These are phyloP conservation scores for Melinaea menophilus DNA, from an alignment of 2,888 invertebrate genomes.

Conservation along the genomic window DNA sequence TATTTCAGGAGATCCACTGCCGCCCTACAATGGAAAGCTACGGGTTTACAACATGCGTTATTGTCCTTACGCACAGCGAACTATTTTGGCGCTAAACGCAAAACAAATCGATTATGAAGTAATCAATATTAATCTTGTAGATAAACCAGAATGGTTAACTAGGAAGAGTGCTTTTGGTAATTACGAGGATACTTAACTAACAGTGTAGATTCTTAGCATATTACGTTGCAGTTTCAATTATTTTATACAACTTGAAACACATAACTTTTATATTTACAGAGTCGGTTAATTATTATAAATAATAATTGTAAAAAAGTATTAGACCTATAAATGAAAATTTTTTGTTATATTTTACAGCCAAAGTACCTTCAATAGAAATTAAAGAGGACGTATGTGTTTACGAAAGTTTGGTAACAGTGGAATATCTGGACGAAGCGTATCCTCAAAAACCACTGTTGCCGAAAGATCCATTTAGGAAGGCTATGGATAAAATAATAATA, in stretches of 20 bases:
- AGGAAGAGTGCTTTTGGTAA: conserved; percentile 79
- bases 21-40: conserved; percentile 81
- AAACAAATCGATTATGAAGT: conserved; percentile 87
- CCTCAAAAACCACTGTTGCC: conserved; percentile 81
- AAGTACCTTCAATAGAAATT: conserved; percentile 87
- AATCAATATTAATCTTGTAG: conserved; percentile 82
- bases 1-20: conserved; percentile 80
- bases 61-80: conserved; percentile 88
- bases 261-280: too few species aligned
- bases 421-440: conserved; percentile 89
- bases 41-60: conserved; percentile 89
- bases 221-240: too few species aligned
- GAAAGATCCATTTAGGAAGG: conserved; percentile 81
- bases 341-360: conserved; percentile 54
- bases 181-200: conserved; percentile 7
- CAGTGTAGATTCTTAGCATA: too few species aligned
- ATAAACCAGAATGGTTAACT: conserved; percentile 90
- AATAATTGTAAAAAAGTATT: too few species aligned
- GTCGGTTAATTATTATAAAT: too few species aligned
- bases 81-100: conserved; percentile 84
- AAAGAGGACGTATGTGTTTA: conserved; percentile 81
- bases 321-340: background rate
- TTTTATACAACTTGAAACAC: too few species aligned
- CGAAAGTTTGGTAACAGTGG: conserved; percentile 87
- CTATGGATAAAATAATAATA: conserved; percentile 83